A percentile compares a stretch with the other conserved stretches of the same genome.
Conservation (phyloP, 2,113 vertebrate species). For the Lepidiolamprologus cunningtoni region DNA sequence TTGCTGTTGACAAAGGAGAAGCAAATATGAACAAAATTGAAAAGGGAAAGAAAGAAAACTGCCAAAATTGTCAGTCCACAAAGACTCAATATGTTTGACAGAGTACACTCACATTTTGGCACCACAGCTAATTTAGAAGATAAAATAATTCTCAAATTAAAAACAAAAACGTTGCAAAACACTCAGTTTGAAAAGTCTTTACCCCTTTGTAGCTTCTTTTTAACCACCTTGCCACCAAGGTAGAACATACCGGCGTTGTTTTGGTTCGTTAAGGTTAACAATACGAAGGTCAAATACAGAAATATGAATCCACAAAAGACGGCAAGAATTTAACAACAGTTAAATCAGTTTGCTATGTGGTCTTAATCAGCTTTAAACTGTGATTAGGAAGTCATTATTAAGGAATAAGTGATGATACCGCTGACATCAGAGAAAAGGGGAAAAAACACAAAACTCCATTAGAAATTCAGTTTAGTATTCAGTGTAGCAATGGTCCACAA, state of each 20-base stretch:
- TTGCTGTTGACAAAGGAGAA: slow-evolving; percentile 62
- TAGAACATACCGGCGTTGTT: neutral
- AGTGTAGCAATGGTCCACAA: neutral
- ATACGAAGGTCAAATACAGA: neutral
- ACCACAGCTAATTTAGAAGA: neutral
- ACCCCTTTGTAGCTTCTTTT: neutral
- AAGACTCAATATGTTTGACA: slow-evolving; percentile 35
- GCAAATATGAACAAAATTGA: slow-evolving; percentile 41
- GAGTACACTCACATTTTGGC: slow-evolving; percentile 10
- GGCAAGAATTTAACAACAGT: neutral
- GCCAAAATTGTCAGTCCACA: slow-evolving; percentile 16
- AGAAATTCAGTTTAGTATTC: neutral
- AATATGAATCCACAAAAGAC: neutral
- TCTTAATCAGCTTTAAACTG: slow-evolving; percentile 7
- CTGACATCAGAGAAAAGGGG: neutral
- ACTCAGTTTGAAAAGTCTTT: neutral
- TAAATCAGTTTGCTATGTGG: neutral
- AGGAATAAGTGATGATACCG: neutral
- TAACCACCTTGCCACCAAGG: neutral
- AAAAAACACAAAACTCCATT: neutral
- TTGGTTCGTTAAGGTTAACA: neutral
- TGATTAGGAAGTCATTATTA: slow-evolving; percentile 14
- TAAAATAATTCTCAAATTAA: neutral
- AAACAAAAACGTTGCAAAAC: slow-evolving; percentile 40
- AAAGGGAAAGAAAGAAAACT: slow-evolving; percentile 25